These are phyloP conservation scores for Tenthredo scrophulariae DNA, from an alignment of 2,888 invertebrate genomes.

Conservation along the genomic window DNA sequence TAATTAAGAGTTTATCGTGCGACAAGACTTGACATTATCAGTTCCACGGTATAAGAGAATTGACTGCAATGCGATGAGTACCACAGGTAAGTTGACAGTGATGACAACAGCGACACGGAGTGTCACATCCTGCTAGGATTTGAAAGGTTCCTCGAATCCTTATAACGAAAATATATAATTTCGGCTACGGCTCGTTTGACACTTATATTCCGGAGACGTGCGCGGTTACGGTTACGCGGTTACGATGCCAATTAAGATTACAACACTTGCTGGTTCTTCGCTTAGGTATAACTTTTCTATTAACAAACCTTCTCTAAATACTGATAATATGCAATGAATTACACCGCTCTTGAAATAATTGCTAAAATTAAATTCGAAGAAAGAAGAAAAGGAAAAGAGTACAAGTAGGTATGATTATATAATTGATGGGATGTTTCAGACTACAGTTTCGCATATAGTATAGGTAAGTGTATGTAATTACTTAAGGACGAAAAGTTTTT, in stretches of 20 bases:
- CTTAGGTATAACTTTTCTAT: not conserved
- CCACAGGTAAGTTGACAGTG: not conserved
- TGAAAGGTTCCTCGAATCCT: slow-evolving; percentile 20
- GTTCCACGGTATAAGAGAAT: not conserved
- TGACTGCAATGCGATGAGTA: not conserved
- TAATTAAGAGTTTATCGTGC: too few relatives aligned
- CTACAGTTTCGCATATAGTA: not conserved
- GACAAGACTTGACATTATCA: not conserved
- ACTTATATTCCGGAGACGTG: not conserved
- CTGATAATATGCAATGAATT: not conserved
- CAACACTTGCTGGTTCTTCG: not conserved
- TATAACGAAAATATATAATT: slow-evolving; percentile 2
- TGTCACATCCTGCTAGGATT: slow-evolving; percentile 16
- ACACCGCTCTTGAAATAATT: not conserved
- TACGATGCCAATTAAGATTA: slow-evolving; percentile 42
- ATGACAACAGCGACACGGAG: not conserved
- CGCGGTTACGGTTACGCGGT: slow-evolving; percentile 19
- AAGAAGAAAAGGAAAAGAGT: too few relatives aligned
- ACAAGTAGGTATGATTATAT: not conserved
- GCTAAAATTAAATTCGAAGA: too few relatives aligned
- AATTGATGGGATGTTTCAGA: not conserved
- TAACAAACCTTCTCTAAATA: not conserved
- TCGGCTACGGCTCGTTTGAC: slow-evolving; percentile 45
- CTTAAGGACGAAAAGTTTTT: not conserved
- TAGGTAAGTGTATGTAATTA: too few relatives aligned